These are phyloP conservation scores for Takifugu ocellatus DNA, from an alignment of 2,797 vertebrate species.

Conservation along the genomic window DNA sequence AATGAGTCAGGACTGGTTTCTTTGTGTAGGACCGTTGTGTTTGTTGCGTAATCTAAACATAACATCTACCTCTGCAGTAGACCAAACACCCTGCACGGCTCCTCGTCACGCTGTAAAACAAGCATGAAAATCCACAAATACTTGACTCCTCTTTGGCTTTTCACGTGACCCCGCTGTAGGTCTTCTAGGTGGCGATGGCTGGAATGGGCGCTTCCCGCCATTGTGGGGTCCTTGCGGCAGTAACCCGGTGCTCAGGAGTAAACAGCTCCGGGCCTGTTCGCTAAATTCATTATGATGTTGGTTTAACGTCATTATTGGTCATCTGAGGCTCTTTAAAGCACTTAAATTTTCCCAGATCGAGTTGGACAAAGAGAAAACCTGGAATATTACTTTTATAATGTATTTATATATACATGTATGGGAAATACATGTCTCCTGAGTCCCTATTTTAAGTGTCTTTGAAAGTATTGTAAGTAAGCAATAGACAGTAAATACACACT, in stretches of 20 bases:
- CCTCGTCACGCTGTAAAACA: constrained; percentile 45
- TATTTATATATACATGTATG: too few relatives aligned
- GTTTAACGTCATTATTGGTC: constrained; percentile 48
- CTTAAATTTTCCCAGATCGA: too few relatives aligned
- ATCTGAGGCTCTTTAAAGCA: too few relatives aligned
- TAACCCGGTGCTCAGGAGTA: constrained; percentile 61
- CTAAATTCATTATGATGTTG: constrained; percentile 46
- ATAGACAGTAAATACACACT: too few relatives aligned
- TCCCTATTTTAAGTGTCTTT: too few relatives aligned
- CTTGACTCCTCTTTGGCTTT: constrained; percentile 52
- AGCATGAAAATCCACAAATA: constrained; percentile 49
- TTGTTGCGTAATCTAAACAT: constrained; percentile 42
- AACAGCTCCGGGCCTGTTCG: constrained; percentile 63
- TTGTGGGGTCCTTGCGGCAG: constrained; percentile 36
- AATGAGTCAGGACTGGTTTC: constrained; percentile 34
- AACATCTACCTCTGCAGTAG: constrained; percentile 42
- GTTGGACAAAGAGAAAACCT: too few relatives aligned
- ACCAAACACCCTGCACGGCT: constrained; percentile 31
- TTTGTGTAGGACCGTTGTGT: constrained; percentile 38
- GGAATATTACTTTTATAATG: too few relatives aligned
- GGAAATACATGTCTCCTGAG: too few relatives aligned
- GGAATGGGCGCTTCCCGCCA: constrained; percentile 19
- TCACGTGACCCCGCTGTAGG: constrained; percentile 52
- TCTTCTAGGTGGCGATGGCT: constrained; percentile 40
- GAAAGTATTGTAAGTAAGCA: too few relatives aligned